A percentile compares a stretch with the other conserved stretches of the same genome.
Evolutionary conservation across 2,797 vertebrate genomes (phyloP).

Genomic region (Euphonia xanthogaster): DNA sequence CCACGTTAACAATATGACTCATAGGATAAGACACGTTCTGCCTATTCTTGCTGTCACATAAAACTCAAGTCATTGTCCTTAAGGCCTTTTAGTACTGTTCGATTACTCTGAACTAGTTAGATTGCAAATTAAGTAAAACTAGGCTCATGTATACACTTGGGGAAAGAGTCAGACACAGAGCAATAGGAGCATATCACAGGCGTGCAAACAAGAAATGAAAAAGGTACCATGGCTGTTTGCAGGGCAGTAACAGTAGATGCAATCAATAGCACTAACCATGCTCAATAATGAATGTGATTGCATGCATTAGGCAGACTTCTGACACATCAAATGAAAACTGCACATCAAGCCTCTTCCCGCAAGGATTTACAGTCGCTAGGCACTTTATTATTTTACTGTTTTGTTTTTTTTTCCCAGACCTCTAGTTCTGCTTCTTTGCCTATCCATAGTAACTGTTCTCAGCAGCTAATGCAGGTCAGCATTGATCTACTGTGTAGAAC

Average conservation of each 20-base stretch:
- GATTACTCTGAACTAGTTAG: neutral
- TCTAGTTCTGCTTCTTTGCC: neutral
- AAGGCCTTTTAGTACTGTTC: neutral
- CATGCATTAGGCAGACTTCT: neutral
- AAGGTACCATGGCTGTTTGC: neutral
- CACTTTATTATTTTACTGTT: neutral
- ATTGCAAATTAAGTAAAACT: neutral
- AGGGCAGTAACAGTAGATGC: neutral
- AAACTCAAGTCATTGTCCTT: neutral
- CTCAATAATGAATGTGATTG: conserved; percentile 1
- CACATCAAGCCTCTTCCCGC: neutral
- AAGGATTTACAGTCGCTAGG: neutral
- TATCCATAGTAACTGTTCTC: neutral
- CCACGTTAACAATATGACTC: neutral
- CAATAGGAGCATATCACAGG: neutral
- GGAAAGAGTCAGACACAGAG: neutral
- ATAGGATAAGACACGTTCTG: neutral
- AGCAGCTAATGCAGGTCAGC: neutral
- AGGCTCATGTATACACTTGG: neutral
- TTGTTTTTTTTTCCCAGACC: neutral
- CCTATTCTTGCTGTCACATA: neutral
- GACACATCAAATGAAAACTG: neutral
- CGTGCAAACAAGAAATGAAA: neutral
- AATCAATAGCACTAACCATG: neutral
- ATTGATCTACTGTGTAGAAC: neutral